A percentile compares a stretch with the other conserved stretches of the same genome.
phyloP scores from a whole-genome alignment of 2,797 vertebrate species.

The Anguilla obscura region DNA sequence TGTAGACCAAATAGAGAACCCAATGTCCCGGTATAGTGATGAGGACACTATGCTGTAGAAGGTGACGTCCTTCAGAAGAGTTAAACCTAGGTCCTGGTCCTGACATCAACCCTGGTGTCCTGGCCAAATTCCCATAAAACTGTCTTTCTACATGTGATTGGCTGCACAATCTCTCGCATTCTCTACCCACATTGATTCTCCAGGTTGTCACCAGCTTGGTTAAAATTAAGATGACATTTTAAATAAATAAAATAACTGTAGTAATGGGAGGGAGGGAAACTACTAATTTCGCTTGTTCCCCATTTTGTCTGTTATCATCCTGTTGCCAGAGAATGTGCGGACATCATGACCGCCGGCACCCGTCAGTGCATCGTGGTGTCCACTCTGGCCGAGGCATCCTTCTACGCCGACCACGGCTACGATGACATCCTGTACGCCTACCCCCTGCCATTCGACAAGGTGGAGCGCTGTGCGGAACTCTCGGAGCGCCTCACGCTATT shows the following conservation, averaged over 20 bases:
- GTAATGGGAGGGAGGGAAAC: background rate
- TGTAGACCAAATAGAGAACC: background rate
- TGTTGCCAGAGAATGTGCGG: constrained; percentile 72
- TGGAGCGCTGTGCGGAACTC: constrained; percentile 69
- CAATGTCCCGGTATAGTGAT: background rate
- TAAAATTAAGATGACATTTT: background rate
- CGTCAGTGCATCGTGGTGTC: constrained; percentile 77
- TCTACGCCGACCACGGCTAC: constrained; percentile 76
- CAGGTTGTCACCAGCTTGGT: background rate
- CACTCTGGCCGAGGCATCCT: constrained; percentile 76
- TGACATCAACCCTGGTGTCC: background rate
- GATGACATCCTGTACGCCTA: constrained; percentile 84
- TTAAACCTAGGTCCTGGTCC: too few relatives aligned
- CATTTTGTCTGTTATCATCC: background rate
- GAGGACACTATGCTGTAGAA: background rate
- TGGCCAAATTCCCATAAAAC: background rate
- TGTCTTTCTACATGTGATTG: background rate
- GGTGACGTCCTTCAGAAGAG: background rate
- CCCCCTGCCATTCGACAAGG: constrained; percentile 73
- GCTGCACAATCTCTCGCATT: background rate
- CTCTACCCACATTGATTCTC: background rate
- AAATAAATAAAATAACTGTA: background rate
- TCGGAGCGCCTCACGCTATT: constrained; percentile 73
- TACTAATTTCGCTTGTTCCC: background rate
- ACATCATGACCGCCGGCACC: constrained; percentile 75